Evolutionary conservation across 2,797 vertebrate genomes (phyloP).

Genomic region (Halcyon smyrnensis): DNA sequence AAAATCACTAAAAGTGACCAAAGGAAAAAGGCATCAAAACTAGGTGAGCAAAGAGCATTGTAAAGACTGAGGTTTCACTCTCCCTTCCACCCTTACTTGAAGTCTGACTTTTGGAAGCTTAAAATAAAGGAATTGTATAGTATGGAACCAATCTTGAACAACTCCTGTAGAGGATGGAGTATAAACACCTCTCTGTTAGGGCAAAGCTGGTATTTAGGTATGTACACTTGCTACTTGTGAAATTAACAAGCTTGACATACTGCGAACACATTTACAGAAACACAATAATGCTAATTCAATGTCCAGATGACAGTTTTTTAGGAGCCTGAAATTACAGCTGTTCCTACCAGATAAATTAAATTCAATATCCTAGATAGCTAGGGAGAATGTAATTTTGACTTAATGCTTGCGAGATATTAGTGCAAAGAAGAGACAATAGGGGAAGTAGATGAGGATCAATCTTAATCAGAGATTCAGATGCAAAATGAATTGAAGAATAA

Average conservation of each 20-base stretch:
- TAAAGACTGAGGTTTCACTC: neutral
- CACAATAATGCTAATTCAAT: neutral
- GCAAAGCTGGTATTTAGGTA: neutral
- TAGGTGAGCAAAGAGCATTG: neutral
- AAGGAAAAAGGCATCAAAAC: neutral
- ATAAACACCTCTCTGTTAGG: neutral
- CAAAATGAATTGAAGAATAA: slow-evolving; percentile 34
- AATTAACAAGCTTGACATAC: neutral
- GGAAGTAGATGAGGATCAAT: neutral
- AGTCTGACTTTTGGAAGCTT: neutral
- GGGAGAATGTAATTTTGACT: neutral
- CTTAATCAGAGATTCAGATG: slow-evolving; percentile 15
- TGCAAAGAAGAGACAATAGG: neutral
- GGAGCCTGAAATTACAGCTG: neutral
- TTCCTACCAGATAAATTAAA: neutral
- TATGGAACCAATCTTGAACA: neutral
- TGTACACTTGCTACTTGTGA: neutral
- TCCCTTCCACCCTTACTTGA: neutral
- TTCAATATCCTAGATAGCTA: neutral
- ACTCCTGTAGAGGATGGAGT: neutral
- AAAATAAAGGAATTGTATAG: neutral
- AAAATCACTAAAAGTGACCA: neutral
- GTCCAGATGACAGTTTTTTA: neutral
- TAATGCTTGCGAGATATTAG: neutral
- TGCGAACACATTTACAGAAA: neutral